Evolutionary conservation across 2,888 invertebrate species (phyloP).

Genomic region (Hyalella azteca): DNA sequence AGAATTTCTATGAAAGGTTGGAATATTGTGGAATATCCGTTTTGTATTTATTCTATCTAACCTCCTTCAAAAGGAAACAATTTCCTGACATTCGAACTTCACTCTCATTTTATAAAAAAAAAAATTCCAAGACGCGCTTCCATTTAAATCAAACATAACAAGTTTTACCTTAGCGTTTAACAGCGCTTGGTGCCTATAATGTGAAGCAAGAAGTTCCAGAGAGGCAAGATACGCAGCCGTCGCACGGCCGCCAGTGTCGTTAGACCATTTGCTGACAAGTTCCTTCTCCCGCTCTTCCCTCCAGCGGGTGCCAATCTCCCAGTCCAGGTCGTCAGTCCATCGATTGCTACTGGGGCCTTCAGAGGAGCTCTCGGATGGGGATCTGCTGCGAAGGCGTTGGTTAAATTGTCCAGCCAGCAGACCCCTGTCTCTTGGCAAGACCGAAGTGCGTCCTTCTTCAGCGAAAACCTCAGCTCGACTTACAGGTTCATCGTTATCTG

Average conservation of each 20-base stretch:
- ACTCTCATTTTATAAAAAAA: too few relatives aligned
- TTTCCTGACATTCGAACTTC: too few relatives aligned
- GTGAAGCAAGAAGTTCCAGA: constrained; percentile 53
- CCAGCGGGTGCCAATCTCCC: constrained; percentile 3
- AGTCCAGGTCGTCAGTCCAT: neutral
- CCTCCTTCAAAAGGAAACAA: too few relatives aligned
- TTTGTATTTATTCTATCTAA: too few relatives aligned
- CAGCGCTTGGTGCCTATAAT: constrained; percentile 55
- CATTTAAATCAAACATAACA: too few relatives aligned
- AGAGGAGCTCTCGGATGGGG: neutral
- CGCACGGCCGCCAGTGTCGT: constrained; percentile 21
- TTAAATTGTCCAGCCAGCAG: neutral
- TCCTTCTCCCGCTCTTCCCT: constrained; percentile 27
- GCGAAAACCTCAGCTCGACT: constrained; percentile 31
- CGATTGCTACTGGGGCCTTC: neutral
- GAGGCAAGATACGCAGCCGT: constrained; percentile 55
- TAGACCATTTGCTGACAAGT: constrained; percentile 20
- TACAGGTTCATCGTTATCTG: neutral
- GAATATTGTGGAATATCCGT: too few relatives aligned
- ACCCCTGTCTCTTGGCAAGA: neutral
- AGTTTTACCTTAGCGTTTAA: constrained; percentile 53
- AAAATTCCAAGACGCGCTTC: too few relatives aligned
- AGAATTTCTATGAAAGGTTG: too few relatives aligned
- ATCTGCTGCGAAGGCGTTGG: neutral
- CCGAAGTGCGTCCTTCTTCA: constrained; percentile 10